Base-by-base conservation (phyloP, 2,888 invertebrate species). In the Drosophila atroscutellata region DNA sequence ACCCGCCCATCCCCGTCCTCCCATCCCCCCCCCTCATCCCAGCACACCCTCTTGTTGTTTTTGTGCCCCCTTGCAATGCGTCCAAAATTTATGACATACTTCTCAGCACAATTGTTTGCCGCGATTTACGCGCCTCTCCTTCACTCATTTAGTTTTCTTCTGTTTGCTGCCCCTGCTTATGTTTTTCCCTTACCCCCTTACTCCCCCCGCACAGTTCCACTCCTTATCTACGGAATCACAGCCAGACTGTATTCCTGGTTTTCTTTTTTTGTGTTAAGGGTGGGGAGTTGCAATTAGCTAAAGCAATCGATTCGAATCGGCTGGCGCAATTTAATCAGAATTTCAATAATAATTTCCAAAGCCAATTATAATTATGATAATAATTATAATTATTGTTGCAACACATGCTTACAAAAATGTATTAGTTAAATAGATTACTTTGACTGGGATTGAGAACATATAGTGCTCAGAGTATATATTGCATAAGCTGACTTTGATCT, bases 41-140 rank as follows among this genome's bases (percentile, higher is more conserved):
- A 37, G 8, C 49, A 20, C 28, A 37, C 39, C 28, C 20, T 18
- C 45, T 20, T 50, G 32, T 24, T 64, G 72, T 20, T 58, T 54
- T 37, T 61, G 57, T 60, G 51, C 52, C 59, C 64, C 9, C 15
- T 24, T 50, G 60, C 72, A 75, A 75, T 30, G 86, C 80, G 83
- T 77, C 78, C 76, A 73, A 90, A 90, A 89, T 89, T 90, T 89
- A 90, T 89, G 90, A 90, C 88, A 89, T 87, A 90, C 90, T 89
- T 90, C 83, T 90, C 68, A 75, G 80, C 90, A 72, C 88, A 85
- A 90, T 87, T 90, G 89, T 81, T 83, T 90, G 81, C 74, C 85
- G 86, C 90, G 85, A 89, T 89, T 87, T 90, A 87, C 89, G 89
- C 85, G 85, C 78, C 80, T 74, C 67, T 61, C 34, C 63, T 64